A percentile compares a stretch with the other conserved stretches of the same genome.
Evolutionary conservation across 1,140 invertebrate species (phyloP).

Genomic region (Cylas formicarius): DNA sequence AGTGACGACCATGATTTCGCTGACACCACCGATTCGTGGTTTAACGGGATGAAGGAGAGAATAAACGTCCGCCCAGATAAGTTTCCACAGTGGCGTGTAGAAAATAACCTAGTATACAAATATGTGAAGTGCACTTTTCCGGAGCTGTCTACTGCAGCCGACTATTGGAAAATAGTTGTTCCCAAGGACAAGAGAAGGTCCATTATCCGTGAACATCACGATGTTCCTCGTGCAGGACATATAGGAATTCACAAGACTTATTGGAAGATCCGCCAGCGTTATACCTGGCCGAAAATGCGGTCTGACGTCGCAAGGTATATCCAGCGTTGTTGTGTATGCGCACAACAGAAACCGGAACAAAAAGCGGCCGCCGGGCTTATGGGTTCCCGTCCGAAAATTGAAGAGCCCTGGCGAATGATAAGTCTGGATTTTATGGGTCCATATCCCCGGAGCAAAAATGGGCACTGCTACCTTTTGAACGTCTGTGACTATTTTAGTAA

Average conservation of each 20-base stretch:
- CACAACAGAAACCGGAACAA: constrained; percentile 12
- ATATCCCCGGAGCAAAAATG: constrained; percentile 22
- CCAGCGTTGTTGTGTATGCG: constrained; percentile 15
- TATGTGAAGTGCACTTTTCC: constrained; percentile 1
- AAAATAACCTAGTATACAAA: constrained; percentile 17
- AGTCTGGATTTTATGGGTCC: constrained; percentile 40
- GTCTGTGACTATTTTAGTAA: constrained; percentile 28
- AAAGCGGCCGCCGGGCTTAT: constrained; percentile 10
- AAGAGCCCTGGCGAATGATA: constrained; percentile 24
- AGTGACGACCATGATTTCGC: not conserved
- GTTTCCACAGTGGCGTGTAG: constrained; percentile 16
- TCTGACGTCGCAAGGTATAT: constrained; percentile 10
- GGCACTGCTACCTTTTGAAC: constrained; percentile 37
- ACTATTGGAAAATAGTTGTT: constrained; percentile 20
- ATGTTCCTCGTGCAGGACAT: constrained; percentile 6
- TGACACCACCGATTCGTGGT: constrained; percentile 13
- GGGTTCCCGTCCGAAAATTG: constrained; percentile 19
- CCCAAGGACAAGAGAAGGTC: constrained; percentile 7
- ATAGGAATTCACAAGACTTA: constrained; percentile 3
- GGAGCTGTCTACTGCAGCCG: constrained; percentile 1
- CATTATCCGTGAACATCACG: constrained; percentile 11
- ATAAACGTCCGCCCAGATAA: constrained; percentile 1
- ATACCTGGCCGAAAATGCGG: constrained; percentile 23
- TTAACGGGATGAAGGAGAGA: constrained; percentile 6
- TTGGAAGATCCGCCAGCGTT: constrained; percentile 5